Evolutionary conservation across 2,888 invertebrate species (phyloP).

Genomic region (Sarcophaga caerulescens): DNA sequence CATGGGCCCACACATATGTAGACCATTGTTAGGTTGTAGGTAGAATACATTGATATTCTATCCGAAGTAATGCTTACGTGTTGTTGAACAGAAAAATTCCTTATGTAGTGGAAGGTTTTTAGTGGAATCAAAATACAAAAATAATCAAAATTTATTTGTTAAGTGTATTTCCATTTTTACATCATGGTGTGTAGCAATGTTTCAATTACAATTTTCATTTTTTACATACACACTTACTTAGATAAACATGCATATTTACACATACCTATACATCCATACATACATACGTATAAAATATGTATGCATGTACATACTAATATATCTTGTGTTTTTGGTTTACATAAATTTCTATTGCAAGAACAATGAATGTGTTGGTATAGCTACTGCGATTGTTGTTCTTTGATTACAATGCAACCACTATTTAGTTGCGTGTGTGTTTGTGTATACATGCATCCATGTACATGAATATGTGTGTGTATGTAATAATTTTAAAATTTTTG

Average conservation of each 20-base stretch:
- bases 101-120: no score
- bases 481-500: constrained; percentile 50
- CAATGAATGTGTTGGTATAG: background rate
- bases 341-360: constrained; percentile 19
- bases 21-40: no score
- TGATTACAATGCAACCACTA: constrained; percentile 19
- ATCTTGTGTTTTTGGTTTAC: constrained; percentile 29
- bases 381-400: background rate
- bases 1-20: no score
- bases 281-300: background rate
- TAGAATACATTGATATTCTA: no score
- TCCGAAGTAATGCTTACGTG: no score
- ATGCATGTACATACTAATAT: constrained; percentile 14
- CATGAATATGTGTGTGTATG: background rate
- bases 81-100: no score
- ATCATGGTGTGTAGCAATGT: constrained; percentile 39
- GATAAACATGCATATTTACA: background rate
- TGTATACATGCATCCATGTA: no score
- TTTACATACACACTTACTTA: background rate
- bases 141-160: background rate
- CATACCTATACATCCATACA: background rate
- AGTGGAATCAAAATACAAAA: no score
- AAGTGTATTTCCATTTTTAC: constrained; percentile 26
- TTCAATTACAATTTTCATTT: constrained; percentile 46
- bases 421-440: background rate